Base-by-base conservation (phyloP, 2,888 invertebrate species). In the Ernsta delagoae region DNA sequence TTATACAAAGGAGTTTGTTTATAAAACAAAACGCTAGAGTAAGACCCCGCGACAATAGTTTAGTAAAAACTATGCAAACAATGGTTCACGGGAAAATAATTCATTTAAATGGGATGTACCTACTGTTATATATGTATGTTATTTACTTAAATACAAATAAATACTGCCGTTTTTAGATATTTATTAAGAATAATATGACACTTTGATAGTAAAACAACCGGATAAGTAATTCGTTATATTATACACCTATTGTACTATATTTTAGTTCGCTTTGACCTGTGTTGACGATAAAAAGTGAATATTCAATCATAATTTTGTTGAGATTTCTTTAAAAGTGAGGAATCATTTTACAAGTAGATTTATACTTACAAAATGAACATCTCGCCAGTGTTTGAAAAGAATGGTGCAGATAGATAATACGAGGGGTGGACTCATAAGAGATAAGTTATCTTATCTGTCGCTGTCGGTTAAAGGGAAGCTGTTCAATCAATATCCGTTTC, bases 1-100 rank as follows among this genome's bases (percentile, higher is more conserved):
- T 67, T 67, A 79, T 79, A 90, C 88, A 90, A 90, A 88, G 89
- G 88, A 79, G 80, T 74, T 79, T 92, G 90, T 92, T 92, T 92
- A 88, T 88, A 89, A 90, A 92, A 92, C 89, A 90, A 85, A 82
- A 70, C 59, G 16, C 31, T 65, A 24, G 43, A 70, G 9, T 12
- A 60, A 43, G 64, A 57, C 34, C 45, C 50, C 48, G 62, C 60
- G 54, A 61, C 59, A 80, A 79, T 80, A 79, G 81, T 79, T 82
- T 83, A 83, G 83, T 84, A 82, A 86, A 50, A 84, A 85, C 84
- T 84, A 83, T 48, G 57, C 57, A 63, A 69, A 62, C 63, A 73
- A 62, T 70, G 62, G 65, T 56, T 61, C 43, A 61, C 54, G n/a
- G 79, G 77, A 75, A 75, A 81, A 79, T 83, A 83, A 80, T 85